Percentiles rank a stretch among this genome's conserved stretches.
phyloP scores from a whole-genome alignment of 2,888 invertebrate species.

The Eristalinus aeneus region DNA sequence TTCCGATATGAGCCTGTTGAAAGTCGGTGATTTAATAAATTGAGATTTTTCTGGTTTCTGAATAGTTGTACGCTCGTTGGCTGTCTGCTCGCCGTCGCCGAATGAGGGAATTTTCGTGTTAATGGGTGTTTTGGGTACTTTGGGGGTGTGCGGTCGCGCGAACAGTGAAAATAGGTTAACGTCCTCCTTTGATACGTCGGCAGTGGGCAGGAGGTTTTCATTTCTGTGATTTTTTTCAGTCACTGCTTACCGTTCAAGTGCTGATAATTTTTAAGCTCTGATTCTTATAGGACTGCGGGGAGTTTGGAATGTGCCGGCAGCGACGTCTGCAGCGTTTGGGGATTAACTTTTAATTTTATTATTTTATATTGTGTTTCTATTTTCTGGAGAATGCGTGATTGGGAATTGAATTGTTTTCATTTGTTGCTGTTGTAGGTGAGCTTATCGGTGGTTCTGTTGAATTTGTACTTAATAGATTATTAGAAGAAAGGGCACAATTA shows the following conservation, averaged over 20 bases:
- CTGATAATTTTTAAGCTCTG: constrained; percentile 53
- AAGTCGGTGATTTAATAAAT: constrained; percentile 72
- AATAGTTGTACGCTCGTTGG: neutral
- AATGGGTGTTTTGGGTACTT: constrained; percentile 48
- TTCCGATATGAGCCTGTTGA: constrained; percentile 74
- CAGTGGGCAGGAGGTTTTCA: neutral
- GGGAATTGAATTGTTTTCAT: neutral
- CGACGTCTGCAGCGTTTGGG: constrained; percentile 5
- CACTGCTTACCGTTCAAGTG: constrained; percentile 1
- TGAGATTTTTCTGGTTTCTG: constrained; percentile 9
- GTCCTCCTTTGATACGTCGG: constrained; percentile 26
- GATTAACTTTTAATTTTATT: constrained; percentile 31
- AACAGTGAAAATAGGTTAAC: constrained; percentile 46
- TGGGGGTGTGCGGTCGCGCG: constrained; percentile 27
- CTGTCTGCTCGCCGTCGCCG: neutral
- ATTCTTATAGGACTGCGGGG: constrained; percentile 51
- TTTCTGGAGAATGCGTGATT: neutral
- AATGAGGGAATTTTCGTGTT: constrained; percentile 58
- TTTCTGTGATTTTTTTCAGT: neutral
- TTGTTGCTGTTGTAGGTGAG: too few relatives aligned
- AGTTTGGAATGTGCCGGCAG: constrained; percentile 25
- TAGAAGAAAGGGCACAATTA: too few relatives aligned
- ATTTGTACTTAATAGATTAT: neutral
- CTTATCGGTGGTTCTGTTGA: neutral
- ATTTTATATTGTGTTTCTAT: constrained; percentile 5